Percentiles rank a stretch among this genome's conserved stretches.
phyloP scores from a whole-genome alignment of 2,113 vertebrate genomes.

The Heterochromis multidens region DNA sequence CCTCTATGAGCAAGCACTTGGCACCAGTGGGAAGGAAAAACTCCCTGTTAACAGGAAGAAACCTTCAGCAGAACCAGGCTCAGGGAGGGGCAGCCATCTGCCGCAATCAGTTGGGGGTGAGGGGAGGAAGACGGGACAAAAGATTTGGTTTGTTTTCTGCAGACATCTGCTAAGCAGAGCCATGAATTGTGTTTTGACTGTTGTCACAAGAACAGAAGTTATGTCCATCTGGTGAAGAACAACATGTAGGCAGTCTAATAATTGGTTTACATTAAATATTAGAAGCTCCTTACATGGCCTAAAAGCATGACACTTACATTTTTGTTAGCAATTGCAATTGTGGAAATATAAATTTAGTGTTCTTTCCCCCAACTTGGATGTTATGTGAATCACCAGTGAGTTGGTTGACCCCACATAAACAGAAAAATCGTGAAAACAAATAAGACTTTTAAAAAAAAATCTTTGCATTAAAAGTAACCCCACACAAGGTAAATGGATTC shows the following conservation, averaged over 20 bases:
- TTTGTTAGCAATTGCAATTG: neutral
- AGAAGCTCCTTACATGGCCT: neutral
- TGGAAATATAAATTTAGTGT: neutral
- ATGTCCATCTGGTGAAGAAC: neutral
- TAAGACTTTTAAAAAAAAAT: neutral
- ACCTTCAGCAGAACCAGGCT: no score
- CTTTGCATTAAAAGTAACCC: neutral
- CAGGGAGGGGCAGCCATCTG: no score
- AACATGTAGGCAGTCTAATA: neutral
- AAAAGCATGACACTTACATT: accelerated
- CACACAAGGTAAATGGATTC: neutral
- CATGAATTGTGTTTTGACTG: neutral
- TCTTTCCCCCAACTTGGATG: neutral
- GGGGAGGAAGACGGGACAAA: no score
- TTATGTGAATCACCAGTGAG: neutral
- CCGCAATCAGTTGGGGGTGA: no score
- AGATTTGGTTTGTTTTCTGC: neutral
- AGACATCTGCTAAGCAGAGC: neutral
- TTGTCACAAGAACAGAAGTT: neutral
- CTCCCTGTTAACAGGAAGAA: no score
- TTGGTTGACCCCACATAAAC: neutral
- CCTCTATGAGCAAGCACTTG: no score
- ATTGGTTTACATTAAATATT: neutral
- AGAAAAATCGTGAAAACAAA: neutral
- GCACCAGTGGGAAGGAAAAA: no score